Evolutionary conservation across 2,113 vertebrate species (phyloP).

Genomic region (Ailurus styani): DNA sequence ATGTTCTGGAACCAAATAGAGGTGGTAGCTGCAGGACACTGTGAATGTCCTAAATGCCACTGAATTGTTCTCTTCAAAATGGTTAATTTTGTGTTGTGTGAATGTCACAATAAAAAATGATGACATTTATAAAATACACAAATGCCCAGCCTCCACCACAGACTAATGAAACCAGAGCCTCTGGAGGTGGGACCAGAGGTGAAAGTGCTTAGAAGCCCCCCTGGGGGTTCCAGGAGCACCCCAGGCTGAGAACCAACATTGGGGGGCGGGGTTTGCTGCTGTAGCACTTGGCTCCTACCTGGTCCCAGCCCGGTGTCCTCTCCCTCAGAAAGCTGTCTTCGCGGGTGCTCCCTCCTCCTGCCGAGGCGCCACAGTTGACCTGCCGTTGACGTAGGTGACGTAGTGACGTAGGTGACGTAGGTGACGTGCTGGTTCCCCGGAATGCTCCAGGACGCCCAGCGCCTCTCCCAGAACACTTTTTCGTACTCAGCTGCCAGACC

Average conservation of each 20-base stretch:
- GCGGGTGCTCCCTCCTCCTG: too few species aligned
- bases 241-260: not conserved
- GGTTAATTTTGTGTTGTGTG: not conserved
- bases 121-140: not conserved
- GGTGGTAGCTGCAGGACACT: not conserved
- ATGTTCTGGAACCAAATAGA: not conserved
- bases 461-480: not conserved
- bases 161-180: not conserved
- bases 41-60: not conserved
- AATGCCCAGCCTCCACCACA: not conserved
- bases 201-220: accelerated
- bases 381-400: too few species aligned
- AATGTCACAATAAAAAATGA: not conserved
- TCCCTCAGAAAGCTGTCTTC: not conserved
- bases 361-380: too few species aligned
- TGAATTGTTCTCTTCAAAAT: not conserved
- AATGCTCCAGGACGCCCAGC: not conserved
- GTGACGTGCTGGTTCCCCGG: too few species aligned
- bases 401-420: too few species aligned
- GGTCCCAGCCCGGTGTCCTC: not conserved
- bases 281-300: not conserved
- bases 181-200: not conserved
- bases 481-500: not conserved
- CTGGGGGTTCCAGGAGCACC: not conserved
- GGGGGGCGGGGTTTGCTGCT: too few species aligned